These are phyloP conservation scores for Panzeria rudis DNA, from an alignment of 2,888 invertebrate species.

Conservation along the genomic window DNA sequence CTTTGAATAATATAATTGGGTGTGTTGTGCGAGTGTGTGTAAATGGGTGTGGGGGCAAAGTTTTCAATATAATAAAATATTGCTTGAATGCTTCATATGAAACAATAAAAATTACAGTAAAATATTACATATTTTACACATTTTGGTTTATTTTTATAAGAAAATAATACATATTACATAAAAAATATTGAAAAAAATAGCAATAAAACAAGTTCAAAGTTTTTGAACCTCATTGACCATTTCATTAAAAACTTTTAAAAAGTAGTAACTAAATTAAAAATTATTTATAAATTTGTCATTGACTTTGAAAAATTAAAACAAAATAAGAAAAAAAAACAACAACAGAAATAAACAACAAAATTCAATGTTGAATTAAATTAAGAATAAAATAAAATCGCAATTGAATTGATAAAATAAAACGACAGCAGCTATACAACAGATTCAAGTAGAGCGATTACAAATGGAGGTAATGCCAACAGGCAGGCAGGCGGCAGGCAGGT, in stretches of 20 bases:
- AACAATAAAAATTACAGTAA: not conserved
- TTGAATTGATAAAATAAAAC: slow-evolving; percentile 41
- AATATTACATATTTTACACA: not conserved
- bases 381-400: slow-evolving; percentile 43
- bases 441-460: not conserved
- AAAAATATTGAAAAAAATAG: not conserved
- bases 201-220: slow-evolving; percentile 40
- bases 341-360: slow-evolving; percentile 15
- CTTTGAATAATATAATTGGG: slow-evolving; percentile 1
- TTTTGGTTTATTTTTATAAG: not conserved
- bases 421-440: not conserved
- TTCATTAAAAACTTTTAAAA: slow-evolving; percentile 36
- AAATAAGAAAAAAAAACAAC: not conserved
- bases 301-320: slow-evolving; percentile 43
- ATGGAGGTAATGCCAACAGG: slow-evolving; percentile 4
- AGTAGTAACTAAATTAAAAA: slow-evolving; percentile 33
- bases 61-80: slow-evolving; percentile 5
- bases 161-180: not conserved
- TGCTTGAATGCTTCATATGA: not conserved
- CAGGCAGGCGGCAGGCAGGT: slow-evolving; percentile 7
- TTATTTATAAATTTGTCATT: slow-evolving; percentile 51
- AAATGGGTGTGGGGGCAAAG: slow-evolving; percentile 19
- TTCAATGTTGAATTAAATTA: slow-evolving; percentile 56
- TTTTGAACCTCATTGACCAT: slow-evolving; percentile 40
- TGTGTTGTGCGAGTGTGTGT: slow-evolving; percentile 3